A percentile compares a stretch with the other conserved stretches of the same genome.
phyloP scores from a whole-genome alignment of 2,888 invertebrate species.

The Drosophila trichaetosa region DNA sequence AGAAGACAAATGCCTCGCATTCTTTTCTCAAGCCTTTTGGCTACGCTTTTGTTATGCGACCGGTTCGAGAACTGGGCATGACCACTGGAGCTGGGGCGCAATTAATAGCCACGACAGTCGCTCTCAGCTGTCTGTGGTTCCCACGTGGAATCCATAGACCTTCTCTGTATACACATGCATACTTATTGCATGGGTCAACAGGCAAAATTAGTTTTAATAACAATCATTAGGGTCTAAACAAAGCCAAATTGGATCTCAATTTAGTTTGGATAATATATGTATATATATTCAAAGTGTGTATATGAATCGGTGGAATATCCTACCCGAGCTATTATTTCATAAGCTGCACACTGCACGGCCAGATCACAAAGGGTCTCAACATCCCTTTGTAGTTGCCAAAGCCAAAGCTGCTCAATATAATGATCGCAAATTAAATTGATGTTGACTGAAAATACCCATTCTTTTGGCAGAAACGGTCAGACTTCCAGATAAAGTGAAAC shows the following conservation, averaged over 20 bases:
- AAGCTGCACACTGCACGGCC: constrained; percentile 10
- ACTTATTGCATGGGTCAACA: constrained; percentile 32
- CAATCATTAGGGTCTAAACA: constrained; percentile 57
- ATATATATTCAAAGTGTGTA: neutral
- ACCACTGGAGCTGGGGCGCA: constrained; percentile 49
- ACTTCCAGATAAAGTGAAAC: neutral
- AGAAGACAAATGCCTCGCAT: constrained; percentile 75
- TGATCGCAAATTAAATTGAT: constrained; percentile 57
- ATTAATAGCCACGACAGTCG: constrained; percentile 67
- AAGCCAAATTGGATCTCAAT: constrained; percentile 63
- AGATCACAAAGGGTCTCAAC: constrained; percentile 56
- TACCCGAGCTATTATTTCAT: constrained; percentile 27
- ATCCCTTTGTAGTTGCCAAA: constrained; percentile 62
- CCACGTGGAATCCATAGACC: constrained; percentile 59
- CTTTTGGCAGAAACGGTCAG: constrained; percentile 20
- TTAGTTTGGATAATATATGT: constrained; percentile 50
- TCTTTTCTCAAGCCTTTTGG: constrained; percentile 80
- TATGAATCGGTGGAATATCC: constrained; percentile 2
- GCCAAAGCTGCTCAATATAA: constrained; percentile 45
- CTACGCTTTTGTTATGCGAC: constrained; percentile 74
- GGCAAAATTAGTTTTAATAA: constrained; percentile 52
- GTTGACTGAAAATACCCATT: constrained; percentile 25
- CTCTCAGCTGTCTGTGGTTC: constrained; percentile 44
- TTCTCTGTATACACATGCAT: neutral
- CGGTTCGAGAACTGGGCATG: constrained; percentile 42